A percentile compares a stretch with the other conserved stretches of the same genome.
Evolutionary conservation across 2,888 invertebrate genomes (phyloP).

Genomic region (Acanthosepion esculentum): DNA sequence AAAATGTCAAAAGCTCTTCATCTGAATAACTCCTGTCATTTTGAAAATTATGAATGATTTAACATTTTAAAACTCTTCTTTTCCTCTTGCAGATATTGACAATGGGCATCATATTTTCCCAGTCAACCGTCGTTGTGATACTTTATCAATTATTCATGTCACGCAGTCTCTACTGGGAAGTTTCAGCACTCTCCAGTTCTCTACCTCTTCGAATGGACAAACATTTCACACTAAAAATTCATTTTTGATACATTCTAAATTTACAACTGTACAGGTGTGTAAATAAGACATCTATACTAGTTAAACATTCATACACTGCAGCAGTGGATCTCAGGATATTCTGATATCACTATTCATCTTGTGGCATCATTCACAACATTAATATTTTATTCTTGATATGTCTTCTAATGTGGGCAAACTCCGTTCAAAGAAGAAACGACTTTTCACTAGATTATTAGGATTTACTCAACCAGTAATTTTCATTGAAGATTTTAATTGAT

Average conservation of each 20-base stretch:
- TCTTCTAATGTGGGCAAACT: neutral
- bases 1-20: too few relatives aligned
- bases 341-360: neutral
- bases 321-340: neutral
- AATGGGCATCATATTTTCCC: conserved; percentile 67
- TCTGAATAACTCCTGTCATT: too few relatives aligned
- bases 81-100: conserved; percentile 64
- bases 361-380: neutral
- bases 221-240: conserved; percentile 64
- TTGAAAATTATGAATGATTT: neutral
- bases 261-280: conserved; percentile 20
- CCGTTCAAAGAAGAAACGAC: neutral
- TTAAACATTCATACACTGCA: neutral
- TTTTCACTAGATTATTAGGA: neutral
- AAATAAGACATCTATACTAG: neutral
- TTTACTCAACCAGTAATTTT: neutral
- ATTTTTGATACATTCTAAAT: conserved; percentile 61
- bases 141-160: conserved; percentile 69
- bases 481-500: neutral
- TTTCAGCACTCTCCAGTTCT: conserved; percentile 69
- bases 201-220: conserved; percentile 68
- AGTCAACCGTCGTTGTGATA: conserved; percentile 64
- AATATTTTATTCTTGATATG: neutral
- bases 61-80: neutral
- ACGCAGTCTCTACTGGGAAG: conserved; percentile 72